Evolutionary conservation across 2,797 vertebrate species (phyloP).

Genomic region (Chaetodon trifasciatus): DNA sequence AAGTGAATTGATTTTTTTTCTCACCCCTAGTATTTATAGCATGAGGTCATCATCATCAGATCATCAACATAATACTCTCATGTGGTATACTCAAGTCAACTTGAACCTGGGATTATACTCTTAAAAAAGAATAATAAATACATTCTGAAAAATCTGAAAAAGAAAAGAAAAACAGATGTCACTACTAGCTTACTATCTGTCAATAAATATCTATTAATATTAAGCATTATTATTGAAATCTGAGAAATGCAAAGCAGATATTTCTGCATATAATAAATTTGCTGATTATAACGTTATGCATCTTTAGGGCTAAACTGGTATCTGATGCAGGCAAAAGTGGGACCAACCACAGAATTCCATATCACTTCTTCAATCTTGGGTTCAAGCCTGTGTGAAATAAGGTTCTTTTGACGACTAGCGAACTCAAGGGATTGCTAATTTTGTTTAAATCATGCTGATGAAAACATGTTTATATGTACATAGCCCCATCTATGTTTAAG

Average conservation of each 20-base stretch:
- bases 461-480: constrained; percentile 4
- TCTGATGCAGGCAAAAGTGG: neutral
- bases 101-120: neutral
- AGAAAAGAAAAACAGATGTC: neutral
- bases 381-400: constrained; percentile 31
- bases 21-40: neutral
- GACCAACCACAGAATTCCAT: neutral
- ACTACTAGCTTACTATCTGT: neutral
- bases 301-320: neutral
- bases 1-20: too few relatives aligned
- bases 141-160: neutral
- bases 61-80: neutral
- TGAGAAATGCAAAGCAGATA: constrained; percentile 6
- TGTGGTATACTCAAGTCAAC: neutral
- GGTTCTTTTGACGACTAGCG: constrained; percentile 9
- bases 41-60: neutral
- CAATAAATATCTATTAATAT: neutral
- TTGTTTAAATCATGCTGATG: constrained; percentile 4
- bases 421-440: constrained; percentile 9
- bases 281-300: neutral
- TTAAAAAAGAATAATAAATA: neutral
- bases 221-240: neutral
- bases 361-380: constrained; percentile 14
- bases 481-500: neutral
- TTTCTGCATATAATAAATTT: neutral